phyloP scores from a whole-genome alignment of 1,140 invertebrate species.

The Trichoplusia ni region DNA sequence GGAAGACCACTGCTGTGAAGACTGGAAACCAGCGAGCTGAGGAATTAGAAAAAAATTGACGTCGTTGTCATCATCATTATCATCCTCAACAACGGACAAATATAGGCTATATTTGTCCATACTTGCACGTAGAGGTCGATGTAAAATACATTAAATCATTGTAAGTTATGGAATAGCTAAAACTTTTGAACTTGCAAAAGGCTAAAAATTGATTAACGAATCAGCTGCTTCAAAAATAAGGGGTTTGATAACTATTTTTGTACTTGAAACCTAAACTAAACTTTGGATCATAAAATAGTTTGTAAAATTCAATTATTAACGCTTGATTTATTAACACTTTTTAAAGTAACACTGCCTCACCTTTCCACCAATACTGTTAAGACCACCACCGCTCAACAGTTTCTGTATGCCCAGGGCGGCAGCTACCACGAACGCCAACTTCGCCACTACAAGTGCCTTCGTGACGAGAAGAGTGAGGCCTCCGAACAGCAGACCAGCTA shows the following conservation, averaged over 20 bases:
- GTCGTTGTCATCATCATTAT: neutral
- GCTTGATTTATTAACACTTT: neutral
- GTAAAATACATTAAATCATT: too few relatives aligned
- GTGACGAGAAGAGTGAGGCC: slow-evolving; percentile 86
- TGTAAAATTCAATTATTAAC: too few relatives aligned
- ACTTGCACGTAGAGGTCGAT: too few relatives aligned
- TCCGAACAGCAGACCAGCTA: slow-evolving; percentile 86
- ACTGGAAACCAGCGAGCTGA: slow-evolving; percentile 64
- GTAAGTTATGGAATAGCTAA: too few relatives aligned
- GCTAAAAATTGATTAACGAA: too few relatives aligned
- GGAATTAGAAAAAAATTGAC: slow-evolving; percentile 5
- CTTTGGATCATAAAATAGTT: too few relatives aligned
- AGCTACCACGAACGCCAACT: slow-evolving; percentile 87
- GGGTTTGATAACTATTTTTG: too few relatives aligned
- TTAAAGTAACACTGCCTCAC: slow-evolving; percentile 35
- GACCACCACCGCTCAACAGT: slow-evolving; percentile 81
- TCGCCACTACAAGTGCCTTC: slow-evolving; percentile 88
- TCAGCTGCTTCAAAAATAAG: too few relatives aligned
- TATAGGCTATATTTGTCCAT: neutral
- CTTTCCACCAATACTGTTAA: slow-evolving; percentile 72
- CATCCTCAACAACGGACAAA: too few relatives aligned
- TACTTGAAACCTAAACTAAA: too few relatives aligned
- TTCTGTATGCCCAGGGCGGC: slow-evolving; percentile 86
- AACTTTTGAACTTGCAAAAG: too few relatives aligned
- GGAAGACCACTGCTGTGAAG: slow-evolving; percentile 62